Evolutionary conservation across 2,797 vertebrate species (phyloP).

Genomic region (Pyrocephalus nanus): DNA sequence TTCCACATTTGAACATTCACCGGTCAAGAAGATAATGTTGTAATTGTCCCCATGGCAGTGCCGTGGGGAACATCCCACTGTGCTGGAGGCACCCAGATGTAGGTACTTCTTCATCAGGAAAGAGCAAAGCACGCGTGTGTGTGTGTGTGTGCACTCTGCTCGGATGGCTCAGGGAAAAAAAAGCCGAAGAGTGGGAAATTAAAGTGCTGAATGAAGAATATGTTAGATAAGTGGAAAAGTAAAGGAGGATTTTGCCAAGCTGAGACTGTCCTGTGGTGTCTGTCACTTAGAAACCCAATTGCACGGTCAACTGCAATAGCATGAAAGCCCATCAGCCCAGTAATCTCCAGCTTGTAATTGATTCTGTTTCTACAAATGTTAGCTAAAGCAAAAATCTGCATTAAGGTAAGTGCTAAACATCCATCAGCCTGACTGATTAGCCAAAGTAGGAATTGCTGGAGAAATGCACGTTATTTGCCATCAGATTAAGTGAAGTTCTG

Average conservation of each 20-base stretch:
- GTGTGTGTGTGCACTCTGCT: not conserved
- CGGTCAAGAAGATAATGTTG: not conserved
- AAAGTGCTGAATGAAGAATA: not conserved
- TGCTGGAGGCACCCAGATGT: not conserved
- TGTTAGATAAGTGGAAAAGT: constrained; percentile 21
- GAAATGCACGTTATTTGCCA: constrained; percentile 72
- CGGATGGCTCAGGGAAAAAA: not conserved
- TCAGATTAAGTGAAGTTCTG: constrained; percentile 74
- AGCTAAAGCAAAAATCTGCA: constrained; percentile 75
- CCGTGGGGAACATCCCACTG: not conserved
- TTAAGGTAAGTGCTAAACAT: constrained; percentile 68
- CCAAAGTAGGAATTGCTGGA: constrained; percentile 63
- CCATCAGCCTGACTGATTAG: constrained; percentile 73
- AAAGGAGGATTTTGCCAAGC: constrained; percentile 42
- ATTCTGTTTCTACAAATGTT: constrained; percentile 74
- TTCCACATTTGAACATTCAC: not conserved
- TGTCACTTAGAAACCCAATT: constrained; percentile 58
- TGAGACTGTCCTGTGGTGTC: constrained; percentile 28
- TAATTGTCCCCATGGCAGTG: not conserved
- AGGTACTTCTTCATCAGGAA: not conserved
- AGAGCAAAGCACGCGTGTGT: not conserved
- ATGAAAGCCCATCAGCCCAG: constrained; percentile 55
- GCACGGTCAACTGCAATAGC: constrained; percentile 57
- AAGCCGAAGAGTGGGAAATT: not conserved
- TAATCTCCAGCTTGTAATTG: constrained; percentile 67